phyloP scores from a whole-genome alignment of 2,888 invertebrate genomes.

The Hipparchia sbordonii region DNA sequence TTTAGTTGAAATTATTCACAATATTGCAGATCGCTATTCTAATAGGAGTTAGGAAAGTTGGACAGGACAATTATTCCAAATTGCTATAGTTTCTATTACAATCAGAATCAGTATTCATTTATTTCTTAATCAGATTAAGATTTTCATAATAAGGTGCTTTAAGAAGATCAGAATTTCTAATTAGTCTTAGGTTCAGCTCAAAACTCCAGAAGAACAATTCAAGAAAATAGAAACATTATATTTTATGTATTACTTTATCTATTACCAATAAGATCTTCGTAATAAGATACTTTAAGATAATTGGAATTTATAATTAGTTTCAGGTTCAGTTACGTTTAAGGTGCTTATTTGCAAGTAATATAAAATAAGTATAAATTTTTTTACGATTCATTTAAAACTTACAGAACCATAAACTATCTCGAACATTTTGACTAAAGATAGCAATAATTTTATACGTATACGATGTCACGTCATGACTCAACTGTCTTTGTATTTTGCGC shows the following conservation, averaged over 20 bases:
- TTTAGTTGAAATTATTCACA: constrained; percentile 9
- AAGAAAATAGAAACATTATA: no score
- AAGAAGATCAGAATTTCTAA: not conserved
- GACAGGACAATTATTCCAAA: not conserved
- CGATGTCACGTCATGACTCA: constrained; percentile 20
- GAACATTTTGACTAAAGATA: not conserved
- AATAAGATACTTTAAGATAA: not conserved
- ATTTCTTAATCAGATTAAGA: not conserved
- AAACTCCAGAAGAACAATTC: no score
- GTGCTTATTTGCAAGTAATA: no score
- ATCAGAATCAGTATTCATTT: not conserved
- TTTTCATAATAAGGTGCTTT: not conserved
- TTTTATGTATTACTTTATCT: not conserved
- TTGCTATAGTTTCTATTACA: not conserved
- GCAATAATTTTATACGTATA: not conserved
- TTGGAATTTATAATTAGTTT: no score
- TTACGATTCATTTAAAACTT: not conserved
- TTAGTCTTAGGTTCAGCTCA: no score
- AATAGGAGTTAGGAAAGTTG: not conserved
- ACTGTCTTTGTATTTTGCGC: constrained; percentile 62
- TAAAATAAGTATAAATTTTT: no score
- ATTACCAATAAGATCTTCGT: not conserved
- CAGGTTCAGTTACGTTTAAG: no score
- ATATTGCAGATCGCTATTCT: constrained; percentile 9
- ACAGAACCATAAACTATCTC: not conserved